Evolutionary conservation across 2,888 invertebrate species (phyloP), one percentile per base, ranked within the genome.

Genomic region (Bugulina stolonifera): DNA sequence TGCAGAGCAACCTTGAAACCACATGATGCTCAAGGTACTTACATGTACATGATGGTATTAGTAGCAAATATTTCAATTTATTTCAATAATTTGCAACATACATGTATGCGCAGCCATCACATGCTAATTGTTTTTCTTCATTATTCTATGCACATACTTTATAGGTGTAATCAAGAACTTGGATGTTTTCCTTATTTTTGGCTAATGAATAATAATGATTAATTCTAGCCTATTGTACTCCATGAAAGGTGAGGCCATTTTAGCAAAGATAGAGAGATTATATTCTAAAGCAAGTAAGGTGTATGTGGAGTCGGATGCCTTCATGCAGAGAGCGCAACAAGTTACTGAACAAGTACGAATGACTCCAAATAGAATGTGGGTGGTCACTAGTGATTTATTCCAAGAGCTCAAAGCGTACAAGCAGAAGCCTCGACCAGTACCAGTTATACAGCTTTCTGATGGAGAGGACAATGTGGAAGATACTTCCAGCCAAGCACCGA

Each of bases 21-120:
- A 14, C 64, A 64, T 32, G 32, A 64, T 32, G 64, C 22, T 22
- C 22, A 55, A 55, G 64, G 64, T 64, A 64, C n/a, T n/a, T n/a
- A n/a, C n/a, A n/a, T n/a, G n/a, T n/a, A n/a, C n/a, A n/a, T n/a
- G n/a, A n/a, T n/a, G n/a, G n/a, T n/a, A n/a, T n/a, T n/a, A n/a
- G n/a, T n/a, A n/a, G n/a, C n/a, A n/a, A n/a, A n/a, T n/a, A n/a
- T n/a, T n/a, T n/a, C n/a, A n/a, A n/a, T n/a, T n/a, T n/a, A n/a
- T n/a, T n/a, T n/a, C n/a, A n/a, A n/a, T n/a, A n/a, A n/a, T n/a
- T n/a, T n/a, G n/a, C n/a, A n/a, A n/a, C n/a, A n/a, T n/a, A n/a
- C n/a, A n/a, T n/a, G n/a, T n/a, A n/a, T n/a, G n/a, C n/a, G n/a
- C n/a, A n/a, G n/a, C n/a, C n/a, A n/a, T n/a, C n/a, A n/a, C n/a